phyloP scores from a whole-genome alignment of 2,797 vertebrate genomes.

The Emydoidea blandingii region DNA sequence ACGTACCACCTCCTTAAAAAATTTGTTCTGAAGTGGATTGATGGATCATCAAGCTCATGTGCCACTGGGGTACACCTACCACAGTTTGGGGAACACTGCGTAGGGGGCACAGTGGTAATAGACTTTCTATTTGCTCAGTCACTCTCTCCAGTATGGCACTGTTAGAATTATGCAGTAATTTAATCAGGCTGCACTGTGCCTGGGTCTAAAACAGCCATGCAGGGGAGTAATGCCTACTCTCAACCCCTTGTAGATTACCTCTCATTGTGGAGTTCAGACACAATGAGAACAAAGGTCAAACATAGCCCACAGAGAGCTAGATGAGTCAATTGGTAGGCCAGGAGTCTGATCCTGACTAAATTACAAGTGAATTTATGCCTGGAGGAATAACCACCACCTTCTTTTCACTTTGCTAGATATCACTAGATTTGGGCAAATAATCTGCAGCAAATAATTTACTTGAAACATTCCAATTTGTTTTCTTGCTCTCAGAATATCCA shows the following conservation, averaged over 20 bases:
- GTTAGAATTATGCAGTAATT: background rate
- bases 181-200: background rate
- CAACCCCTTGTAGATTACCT: no score
- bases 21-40: no score
- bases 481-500: background rate
- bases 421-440: background rate
- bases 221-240: background rate
- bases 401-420: background rate
- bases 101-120: background rate
- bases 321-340: background rate
- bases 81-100: background rate
- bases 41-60: background rate
- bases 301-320: background rate
- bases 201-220: background rate
- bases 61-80: background rate
- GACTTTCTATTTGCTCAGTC: background rate
- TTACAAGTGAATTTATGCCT: background rate
- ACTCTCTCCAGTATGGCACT: background rate
- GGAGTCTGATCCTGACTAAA: background rate
- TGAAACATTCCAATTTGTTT: background rate
- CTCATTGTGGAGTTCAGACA: background rate
- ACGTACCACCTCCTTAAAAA: background rate
- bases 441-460: background rate
- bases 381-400: background rate
- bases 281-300: background rate